These are phyloP conservation scores for Axis porcinus DNA, from an alignment of 2,113 vertebrate species.

Conservation along the genomic window DNA sequence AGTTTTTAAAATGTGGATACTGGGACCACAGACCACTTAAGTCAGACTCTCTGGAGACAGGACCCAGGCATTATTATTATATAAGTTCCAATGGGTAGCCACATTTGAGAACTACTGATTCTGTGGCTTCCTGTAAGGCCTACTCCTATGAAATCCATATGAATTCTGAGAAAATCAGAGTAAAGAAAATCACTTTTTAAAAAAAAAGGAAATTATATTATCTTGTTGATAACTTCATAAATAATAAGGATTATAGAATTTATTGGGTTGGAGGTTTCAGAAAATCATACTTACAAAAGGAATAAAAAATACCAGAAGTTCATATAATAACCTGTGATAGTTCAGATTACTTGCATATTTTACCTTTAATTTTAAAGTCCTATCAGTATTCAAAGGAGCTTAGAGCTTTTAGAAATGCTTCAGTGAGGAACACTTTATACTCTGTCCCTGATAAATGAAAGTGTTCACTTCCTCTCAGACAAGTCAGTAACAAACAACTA, in stretches of 20 bases:
- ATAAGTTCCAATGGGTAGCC: background rate
- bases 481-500: constrained; percentile 65
- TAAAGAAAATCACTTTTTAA: background rate
- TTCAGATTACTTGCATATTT: constrained; percentile 27
- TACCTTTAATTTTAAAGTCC: constrained; percentile 30
- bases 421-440: constrained; percentile 57
- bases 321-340: constrained; percentile 10
- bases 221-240: background rate
- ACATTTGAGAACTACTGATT: constrained; percentile 6
- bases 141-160: background rate
- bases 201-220: constrained; percentile 7
- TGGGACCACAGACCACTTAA: background rate
- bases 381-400: constrained; percentile 57
- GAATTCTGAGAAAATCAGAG: background rate
- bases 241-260: background rate
- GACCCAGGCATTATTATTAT: background rate
- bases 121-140: background rate
- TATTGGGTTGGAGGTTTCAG: background rate
- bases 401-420: constrained; percentile 52
- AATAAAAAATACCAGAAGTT: constrained; percentile 8
- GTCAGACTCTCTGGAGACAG: background rate
- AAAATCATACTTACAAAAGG: constrained; percentile 13
- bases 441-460: constrained; percentile 64
- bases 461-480: constrained; percentile 58
- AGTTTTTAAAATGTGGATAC: background rate